Percentiles rank a stretch among this genome's conserved stretches.
phyloP scores from a whole-genome alignment of 2,797 vertebrate genomes.

The Petrocephalus sullivani region DNA sequence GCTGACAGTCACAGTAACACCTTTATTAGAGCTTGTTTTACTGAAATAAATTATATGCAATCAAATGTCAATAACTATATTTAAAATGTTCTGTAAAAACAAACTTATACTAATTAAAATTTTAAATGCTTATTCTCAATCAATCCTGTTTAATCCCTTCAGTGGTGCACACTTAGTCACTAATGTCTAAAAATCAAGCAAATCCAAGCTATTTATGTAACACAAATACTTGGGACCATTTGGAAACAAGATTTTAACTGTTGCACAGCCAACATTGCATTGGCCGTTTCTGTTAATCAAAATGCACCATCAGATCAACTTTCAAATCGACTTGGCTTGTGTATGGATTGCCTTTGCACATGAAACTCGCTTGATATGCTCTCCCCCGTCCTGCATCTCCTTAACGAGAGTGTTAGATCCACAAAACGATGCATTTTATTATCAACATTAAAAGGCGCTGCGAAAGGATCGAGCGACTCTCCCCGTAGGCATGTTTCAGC shows the following conservation, averaged over 20 bases:
- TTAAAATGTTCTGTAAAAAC: not conserved
- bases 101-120: not conserved
- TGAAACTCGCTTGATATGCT: not conserved
- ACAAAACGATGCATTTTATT: conserved; percentile 1
- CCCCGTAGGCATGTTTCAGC: not conserved
- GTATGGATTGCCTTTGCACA: not conserved
- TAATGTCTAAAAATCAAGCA: not conserved
- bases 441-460: not conserved
- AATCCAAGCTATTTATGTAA: not conserved
- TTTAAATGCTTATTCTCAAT: not conserved
- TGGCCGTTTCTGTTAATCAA: not conserved
- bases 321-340: not conserved
- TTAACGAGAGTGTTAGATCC: not conserved
- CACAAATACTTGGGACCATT: not conserved
- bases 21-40: not conserved
- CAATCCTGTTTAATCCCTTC: not conserved
- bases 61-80: not conserved
- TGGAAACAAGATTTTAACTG: not conserved
- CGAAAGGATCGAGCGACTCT: not conserved
- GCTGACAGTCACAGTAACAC: not conserved
- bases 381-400: not conserved
- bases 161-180: not conserved
- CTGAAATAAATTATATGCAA: not conserved
- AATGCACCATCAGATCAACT: not conserved
- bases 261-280: not conserved